Evolutionary conservation across 2,113 vertebrate species (phyloP), one percentile per base, ranked within the genome.

Genomic region (Puma concolor): DNA sequence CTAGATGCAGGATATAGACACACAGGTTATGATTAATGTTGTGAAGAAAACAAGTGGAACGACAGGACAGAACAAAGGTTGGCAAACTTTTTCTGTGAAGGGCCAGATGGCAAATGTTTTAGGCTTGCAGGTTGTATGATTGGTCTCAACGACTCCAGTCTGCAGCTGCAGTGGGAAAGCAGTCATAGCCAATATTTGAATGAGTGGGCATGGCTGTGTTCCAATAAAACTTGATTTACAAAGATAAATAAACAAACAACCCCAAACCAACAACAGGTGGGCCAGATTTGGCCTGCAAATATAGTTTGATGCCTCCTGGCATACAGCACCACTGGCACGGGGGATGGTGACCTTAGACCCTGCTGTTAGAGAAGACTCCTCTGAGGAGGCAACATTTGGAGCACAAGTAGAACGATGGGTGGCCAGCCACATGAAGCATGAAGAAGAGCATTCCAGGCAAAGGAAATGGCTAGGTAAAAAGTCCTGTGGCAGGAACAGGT

Each of bases 1-100:
- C 29, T 36, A 74, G 14, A 82, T 19, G 52, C 29, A 31, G 8
- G 12, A 52, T 67, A 64, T 15, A 84, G 36, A 83, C 1, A 72
- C 17, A 64, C 27, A 16, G 14, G 9, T 48, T 57, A 76, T 57
- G 25, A 60, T 27, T 94, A 41, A 2, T 66, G 12, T 88, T 76
- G 52, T 54, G 41, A 63, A 77, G 80, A 50, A 94, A 83, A 92
- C 31, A 89, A 95, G 77, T 44, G 36, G 29, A 97, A 6, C 13
- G 57, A 29, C 44, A 86, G 36, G 10, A 57, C 60, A n/a, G 71
- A 90, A 63, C 16, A 41, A 60, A 16, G 4, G 21, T 36, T 41
- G 41, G 23, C 50, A 85, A 50, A 31, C 50, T 71, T 85, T 16
- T 84, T 64, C 33, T 44, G 69, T 69, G 77, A 72, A 86, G 44